Conservation (phyloP, 2,888 invertebrate genomes). For the Agelastica alni region DNA sequence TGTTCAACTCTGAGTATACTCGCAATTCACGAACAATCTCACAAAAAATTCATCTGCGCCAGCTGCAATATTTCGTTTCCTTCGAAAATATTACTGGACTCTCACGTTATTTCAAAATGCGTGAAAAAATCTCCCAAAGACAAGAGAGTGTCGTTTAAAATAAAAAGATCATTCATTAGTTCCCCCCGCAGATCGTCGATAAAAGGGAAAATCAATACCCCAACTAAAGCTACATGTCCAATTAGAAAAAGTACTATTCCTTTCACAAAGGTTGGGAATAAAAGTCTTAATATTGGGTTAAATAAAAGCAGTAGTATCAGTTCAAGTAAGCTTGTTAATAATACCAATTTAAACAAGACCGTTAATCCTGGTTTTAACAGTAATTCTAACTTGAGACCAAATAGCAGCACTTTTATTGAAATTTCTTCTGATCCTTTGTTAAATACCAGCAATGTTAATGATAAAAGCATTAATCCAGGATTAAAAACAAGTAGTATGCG, state of each 20-base stretch:
- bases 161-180: conserved; percentile 35
- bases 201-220: neutral
- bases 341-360: neutral
- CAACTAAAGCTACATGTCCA: neutral
- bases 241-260: neutral
- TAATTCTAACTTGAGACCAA: neutral
- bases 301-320: neutral
- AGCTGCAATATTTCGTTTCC: conserved; percentile 46
- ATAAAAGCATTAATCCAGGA: neutral
- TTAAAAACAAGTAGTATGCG: neutral
- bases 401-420: neutral
- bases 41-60: conserved; percentile 46
- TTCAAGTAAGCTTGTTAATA: no score
- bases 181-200: conserved; percentile 26
- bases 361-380: neutral
- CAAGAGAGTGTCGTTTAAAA: conserved; percentile 37
- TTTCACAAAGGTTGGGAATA: neutral
- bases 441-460: neutral
- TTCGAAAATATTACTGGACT: conserved; percentile 48
- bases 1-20: conserved; percentile 43
- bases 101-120: conserved; percentile 48
- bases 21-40: conserved; percentile 43
- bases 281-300: neutral
- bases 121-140: conserved; percentile 43
- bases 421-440: neutral